A percentile compares a stretch with the other conserved stretches of the same genome.
phyloP scores from a whole-genome alignment of 2,888 invertebrate genomes.

The Encarsia formosa region DNA sequence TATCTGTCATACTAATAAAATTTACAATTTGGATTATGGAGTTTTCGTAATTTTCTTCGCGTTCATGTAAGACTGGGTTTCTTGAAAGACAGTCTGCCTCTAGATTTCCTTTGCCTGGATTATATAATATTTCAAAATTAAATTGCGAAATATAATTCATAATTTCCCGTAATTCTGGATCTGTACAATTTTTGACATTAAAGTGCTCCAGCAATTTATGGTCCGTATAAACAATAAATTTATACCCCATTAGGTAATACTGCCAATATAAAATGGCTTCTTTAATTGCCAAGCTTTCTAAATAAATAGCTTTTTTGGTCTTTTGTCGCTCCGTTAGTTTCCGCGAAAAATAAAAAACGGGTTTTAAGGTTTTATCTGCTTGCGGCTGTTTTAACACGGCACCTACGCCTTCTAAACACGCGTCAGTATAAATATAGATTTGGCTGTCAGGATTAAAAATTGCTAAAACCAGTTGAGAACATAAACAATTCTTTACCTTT shows the following conservation, averaged over 20 bases:
- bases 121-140: slow-evolving; percentile 30
- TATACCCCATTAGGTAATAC: slow-evolving; percentile 27
- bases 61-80: slow-evolving; percentile 21
- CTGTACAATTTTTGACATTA: slow-evolving; percentile 28
- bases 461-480: slow-evolving; percentile 24
- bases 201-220: slow-evolving; percentile 30
- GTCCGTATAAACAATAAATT: slow-evolving; percentile 21
- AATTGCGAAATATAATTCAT: slow-evolving; percentile 31
- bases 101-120: slow-evolving; percentile 23
- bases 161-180: slow-evolving; percentile 24
- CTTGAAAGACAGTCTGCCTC: slow-evolving; percentile 29
- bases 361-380: slow-evolving; percentile 20
- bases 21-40: no score
- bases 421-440: background rate
- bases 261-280: slow-evolving; percentile 31
- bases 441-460: slow-evolving; percentile 17
- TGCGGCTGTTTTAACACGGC: slow-evolving; percentile 32
- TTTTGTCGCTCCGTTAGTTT: slow-evolving; percentile 27
- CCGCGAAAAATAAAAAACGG: slow-evolving; percentile 29
- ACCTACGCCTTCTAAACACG: slow-evolving; percentile 20
- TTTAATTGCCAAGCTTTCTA: slow-evolving; percentile 31
- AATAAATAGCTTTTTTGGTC: slow-evolving; percentile 27
- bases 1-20: no score
- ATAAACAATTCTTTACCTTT: slow-evolving; percentile 26
- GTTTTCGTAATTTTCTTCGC: slow-evolving; percentile 13